Conservation (phyloP, 2,888 invertebrate genomes). For the Standfussiana lucernea region DNA sequence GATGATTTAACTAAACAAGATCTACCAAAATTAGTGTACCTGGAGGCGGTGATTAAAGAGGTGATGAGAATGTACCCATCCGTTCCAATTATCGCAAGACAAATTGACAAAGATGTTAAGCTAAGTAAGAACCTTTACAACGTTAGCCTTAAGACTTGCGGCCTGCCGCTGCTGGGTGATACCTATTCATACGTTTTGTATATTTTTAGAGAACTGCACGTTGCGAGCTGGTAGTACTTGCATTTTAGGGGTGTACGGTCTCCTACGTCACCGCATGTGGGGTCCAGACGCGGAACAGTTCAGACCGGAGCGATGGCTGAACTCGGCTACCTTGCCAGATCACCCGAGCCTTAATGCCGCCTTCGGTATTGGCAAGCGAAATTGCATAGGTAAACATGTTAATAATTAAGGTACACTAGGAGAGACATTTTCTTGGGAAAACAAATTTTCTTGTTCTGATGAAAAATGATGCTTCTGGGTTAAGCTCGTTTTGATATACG, state of each 20-base stretch:
- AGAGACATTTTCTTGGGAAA: background rate
- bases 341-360: conserved; percentile 72
- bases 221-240: conserved; percentile 1
- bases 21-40: background rate
- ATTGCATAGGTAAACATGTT: conserved; percentile 73
- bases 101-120: background rate
- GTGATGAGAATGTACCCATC: background rate
- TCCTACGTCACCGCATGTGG: conserved; percentile 78
- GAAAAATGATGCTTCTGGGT: no score
- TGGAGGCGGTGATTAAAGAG: background rate
- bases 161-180: no score
- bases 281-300: conserved; percentile 76
- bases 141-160: background rate
- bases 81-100: background rate
- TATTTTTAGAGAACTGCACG: background rate
- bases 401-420: no score
- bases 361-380: conserved; percentile 77
- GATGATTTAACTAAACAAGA: background rate
- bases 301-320: conserved; percentile 78
- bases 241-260: background rate
- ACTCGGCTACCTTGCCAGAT: conserved; percentile 70
- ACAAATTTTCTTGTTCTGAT: background rate
- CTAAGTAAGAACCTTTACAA: background rate
- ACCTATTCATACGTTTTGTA: background rate
- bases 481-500: no score